These are phyloP conservation scores for Gymnothorax reevesii DNA, from an alignment of 2,797 vertebrate genomes.

Conservation along the genomic window DNA sequence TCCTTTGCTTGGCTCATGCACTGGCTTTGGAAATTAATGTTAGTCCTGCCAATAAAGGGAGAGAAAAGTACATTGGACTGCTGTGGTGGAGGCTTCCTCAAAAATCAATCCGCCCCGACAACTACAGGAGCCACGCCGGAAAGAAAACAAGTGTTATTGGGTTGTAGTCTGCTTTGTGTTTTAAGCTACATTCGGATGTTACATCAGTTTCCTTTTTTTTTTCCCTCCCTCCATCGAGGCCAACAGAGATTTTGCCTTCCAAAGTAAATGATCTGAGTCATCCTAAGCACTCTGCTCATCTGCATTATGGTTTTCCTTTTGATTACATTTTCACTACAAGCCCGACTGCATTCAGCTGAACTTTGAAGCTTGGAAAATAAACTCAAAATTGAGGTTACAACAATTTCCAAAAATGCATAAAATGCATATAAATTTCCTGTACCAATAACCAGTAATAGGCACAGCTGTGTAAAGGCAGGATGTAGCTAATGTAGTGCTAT, in stretches of 20 bases:
- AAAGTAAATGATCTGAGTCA: not conserved
- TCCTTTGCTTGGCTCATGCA: not conserved
- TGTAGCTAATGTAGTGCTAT: not conserved
- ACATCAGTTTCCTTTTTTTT: not conserved
- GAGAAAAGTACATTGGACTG: not conserved
- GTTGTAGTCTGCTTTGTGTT: not conserved
- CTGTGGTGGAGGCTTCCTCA: not conserved
- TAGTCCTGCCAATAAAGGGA: not conserved
- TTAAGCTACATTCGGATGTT: not conserved
- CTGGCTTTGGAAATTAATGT: not conserved
- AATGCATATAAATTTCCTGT: not conserved
- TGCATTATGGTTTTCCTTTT: not conserved
- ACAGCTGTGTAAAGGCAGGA: not conserved
- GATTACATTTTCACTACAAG: not conserved
- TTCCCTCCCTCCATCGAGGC: not conserved
- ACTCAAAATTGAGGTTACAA: not conserved
- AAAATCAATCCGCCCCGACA: not conserved
- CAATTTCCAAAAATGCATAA: not conserved
- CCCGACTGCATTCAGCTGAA: not conserved
- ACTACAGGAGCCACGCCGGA: not conserved
- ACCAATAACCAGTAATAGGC: not conserved
- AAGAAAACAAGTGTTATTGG: conserved; percentile 3
- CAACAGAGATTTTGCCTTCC: not conserved
- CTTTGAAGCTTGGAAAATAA: not conserved
- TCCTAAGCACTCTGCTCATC: not conserved